Base-by-base conservation (phyloP, 2,113 vertebrate genomes). In the Vidua macroura region DNA sequence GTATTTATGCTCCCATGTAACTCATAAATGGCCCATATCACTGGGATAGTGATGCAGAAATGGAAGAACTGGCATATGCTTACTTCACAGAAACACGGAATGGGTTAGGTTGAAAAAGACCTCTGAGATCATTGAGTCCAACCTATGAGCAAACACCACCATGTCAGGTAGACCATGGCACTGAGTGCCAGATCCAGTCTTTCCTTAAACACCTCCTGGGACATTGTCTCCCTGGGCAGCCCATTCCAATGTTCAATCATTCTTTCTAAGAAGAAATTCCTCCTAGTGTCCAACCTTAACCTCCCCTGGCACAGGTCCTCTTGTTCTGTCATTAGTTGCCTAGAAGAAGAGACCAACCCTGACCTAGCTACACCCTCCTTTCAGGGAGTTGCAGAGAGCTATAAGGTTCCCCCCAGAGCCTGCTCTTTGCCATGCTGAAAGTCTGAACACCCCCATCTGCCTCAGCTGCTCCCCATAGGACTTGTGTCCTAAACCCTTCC, bases 161-260 rank as follows among this genome's bases (percentile, higher is more conserved):
- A 3, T n/a, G 28, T 10, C 33, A 75, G 10, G 23, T 3, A 58
- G 37, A 67, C 18, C 27, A 44, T 4, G 39, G 23, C 31, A 60
- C 46, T 28, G n/a, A n/a, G 7, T 23, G 31, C 27, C 44, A 59
- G 2, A 0, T 75, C 20, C 62, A 52, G 24, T 39, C 62, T 18
- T 67, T 60, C 28, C 39, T 60, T 35, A 48, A 53, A 41, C 17
- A 48, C 4, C 3, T 53, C 17, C 69, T 75, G 46, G 30, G 17
- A 25, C 0, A 0, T 4, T 31, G 69, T 17, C 17, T 49, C 19
- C 30, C 9, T 25, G 20, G 28, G 69, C 5, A 46, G 16, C 30
- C 6, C 7, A 89, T 68, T 46, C 16, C 39, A 68, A 15, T 27
- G 13, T 68, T n/a, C 48, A 41, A n/a, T 60, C 24, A n/a, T 21